Conservation (phyloP, 2,113 vertebrate genomes). For the Bostrychus sinensis region DNA sequence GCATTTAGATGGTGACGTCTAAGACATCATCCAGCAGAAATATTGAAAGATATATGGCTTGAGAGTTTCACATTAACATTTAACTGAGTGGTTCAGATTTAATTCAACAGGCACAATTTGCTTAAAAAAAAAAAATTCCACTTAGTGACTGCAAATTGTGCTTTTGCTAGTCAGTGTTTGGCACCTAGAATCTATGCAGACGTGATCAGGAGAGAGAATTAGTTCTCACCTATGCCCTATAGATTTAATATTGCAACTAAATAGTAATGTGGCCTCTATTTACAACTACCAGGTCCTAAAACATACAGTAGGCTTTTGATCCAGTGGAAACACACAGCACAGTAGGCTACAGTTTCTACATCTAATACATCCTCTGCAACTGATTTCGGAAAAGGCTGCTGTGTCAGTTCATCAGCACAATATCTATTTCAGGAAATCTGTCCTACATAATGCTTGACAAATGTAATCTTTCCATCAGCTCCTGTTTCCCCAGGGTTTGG, state of each 20-base stretch:
- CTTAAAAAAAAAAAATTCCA: constrained; percentile 69
- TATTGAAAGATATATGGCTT: constrained; percentile 58
- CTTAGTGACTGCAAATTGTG: constrained; percentile 74
- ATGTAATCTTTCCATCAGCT: constrained; percentile 14
- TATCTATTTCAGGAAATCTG: constrained; percentile 17
- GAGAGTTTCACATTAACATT: constrained; percentile 51
- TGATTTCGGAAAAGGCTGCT: constrained; percentile 39
- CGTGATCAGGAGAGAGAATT: constrained; percentile 16
- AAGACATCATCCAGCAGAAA: constrained; percentile 35
- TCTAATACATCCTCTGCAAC: constrained; percentile 10
- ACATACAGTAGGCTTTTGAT: constrained; percentile 59
- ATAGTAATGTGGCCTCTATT: constrained; percentile 20
- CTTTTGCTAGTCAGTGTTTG: constrained; percentile 87
- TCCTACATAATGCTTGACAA: constrained; percentile 19
- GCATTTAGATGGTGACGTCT: constrained; percentile 11
- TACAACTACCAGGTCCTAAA: constrained; percentile 39
- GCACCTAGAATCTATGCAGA: constrained; percentile 78
- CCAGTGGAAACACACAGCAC: constrained; percentile 46
- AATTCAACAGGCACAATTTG: constrained; percentile 81
- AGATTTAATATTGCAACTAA: constrained; percentile 22
- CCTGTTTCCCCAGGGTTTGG: constrained; percentile 18
- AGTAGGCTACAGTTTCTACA: constrained; percentile 19
- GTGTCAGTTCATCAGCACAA: constrained; percentile 30
- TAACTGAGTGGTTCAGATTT: constrained; percentile 67
- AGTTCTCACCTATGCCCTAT: constrained; percentile 11